These are phyloP conservation scores for Gallinago paraguaiae DNA, from an alignment of 2,113 vertebrate species.

Conservation along the genomic window DNA sequence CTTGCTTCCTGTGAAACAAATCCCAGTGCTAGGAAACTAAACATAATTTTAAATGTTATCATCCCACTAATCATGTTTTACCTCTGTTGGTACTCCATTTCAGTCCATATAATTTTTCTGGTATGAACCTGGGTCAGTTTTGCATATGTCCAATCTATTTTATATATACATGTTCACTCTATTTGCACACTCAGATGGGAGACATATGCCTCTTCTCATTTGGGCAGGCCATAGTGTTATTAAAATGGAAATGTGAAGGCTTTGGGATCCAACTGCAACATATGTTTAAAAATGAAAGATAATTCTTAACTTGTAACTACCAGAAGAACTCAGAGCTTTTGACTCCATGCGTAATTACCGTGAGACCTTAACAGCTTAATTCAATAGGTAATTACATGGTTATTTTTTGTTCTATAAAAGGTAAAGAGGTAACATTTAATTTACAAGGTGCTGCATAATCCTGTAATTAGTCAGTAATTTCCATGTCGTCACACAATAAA, in stretches of 20 bases:
- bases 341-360: constrained; percentile 73
- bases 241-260: constrained; percentile 66
- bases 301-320: constrained; percentile 73
- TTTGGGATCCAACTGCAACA: constrained; percentile 40
- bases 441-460: constrained; percentile 75
- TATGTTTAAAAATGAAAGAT: constrained; percentile 73
- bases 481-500: constrained; percentile 55
- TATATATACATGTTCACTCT: constrained; percentile 56
- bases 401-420: constrained; percentile 75
- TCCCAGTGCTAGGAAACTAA: constrained; percentile 18
- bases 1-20: constrained; percentile 22
- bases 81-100: constrained; percentile 25
- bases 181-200: constrained; percentile 71
- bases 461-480: constrained; percentile 76
- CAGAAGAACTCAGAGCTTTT: constrained; percentile 74
- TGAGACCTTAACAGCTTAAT: constrained; percentile 75
- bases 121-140: constrained; percentile 57
- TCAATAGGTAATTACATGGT: constrained; percentile 78
- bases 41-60: constrained; percentile 19
- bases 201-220: constrained; percentile 67
- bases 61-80: constrained; percentile 44
- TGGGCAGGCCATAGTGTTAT: constrained; percentile 65
- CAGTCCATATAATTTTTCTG: constrained; percentile 49
- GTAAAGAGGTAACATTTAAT: constrained; percentile 80
- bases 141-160: constrained; percentile 68